Percentiles rank a stretch among this genome's conserved stretches.
Evolutionary conservation across 2,113 vertebrate species (phyloP).

Genomic region (Pardalotus punctatus): DNA sequence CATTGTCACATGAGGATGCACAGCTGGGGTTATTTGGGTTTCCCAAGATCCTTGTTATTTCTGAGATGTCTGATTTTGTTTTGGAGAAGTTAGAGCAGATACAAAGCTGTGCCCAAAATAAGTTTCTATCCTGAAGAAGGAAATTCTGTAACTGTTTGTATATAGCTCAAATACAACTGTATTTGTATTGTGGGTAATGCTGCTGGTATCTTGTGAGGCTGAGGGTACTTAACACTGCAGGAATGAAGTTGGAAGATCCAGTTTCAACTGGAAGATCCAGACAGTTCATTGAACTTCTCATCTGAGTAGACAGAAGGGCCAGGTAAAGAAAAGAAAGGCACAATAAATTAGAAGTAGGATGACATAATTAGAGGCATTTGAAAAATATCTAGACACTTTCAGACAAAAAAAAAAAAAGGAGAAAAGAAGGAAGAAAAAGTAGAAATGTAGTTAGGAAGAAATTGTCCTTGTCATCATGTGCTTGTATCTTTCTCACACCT

Average conservation of each 20-base stretch:
- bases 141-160: not conserved
- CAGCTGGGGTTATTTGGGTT: not conserved
- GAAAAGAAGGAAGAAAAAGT: not conserved
- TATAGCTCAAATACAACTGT: accelerated
- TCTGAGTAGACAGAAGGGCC: not conserved
- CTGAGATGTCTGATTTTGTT: not conserved
- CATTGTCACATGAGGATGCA: not conserved
- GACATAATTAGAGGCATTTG: not conserved
- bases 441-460: not conserved
- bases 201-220: accelerated
- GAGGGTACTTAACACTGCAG: not conserved
- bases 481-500: not conserved
- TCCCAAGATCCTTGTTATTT: not conserved
- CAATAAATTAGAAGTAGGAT: not conserved
- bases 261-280: too few relatives aligned
- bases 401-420: not conserved
- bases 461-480: not conserved
- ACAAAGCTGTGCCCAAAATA: not conserved
- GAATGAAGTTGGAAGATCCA: not conserved
- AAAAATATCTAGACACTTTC: not conserved
- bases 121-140: not conserved
- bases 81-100: not conserved
- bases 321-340: not conserved
- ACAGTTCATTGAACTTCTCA: not conserved
- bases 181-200: not conserved